phyloP scores from a whole-genome alignment of 2,113 vertebrate species.

The Poicephalus meyeri region DNA sequence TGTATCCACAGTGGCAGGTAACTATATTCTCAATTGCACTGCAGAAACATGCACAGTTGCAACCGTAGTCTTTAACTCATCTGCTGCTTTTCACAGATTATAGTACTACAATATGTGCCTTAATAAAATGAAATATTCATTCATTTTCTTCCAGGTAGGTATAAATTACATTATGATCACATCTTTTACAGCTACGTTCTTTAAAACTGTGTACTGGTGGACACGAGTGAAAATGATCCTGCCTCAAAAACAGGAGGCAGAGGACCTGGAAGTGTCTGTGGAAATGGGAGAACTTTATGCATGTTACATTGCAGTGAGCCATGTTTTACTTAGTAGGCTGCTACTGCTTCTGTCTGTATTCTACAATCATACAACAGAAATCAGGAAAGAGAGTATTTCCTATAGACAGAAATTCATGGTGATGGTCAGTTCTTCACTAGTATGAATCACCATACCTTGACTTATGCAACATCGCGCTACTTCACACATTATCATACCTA shows the following conservation, averaged over 20 bases:
- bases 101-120: not conserved
- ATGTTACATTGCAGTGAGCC: not conserved
- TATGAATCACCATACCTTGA: not conserved
- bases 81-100: not conserved
- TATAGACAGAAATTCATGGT: not conserved
- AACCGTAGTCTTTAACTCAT: not conserved
- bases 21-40: not conserved
- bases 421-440: not conserved
- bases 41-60: not conserved
- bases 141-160: not conserved
- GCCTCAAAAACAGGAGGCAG: not conserved
- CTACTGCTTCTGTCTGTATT: not conserved
- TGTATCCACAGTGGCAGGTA: not conserved
- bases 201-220: not conserved
- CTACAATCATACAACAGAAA: not conserved
- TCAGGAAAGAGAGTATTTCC: not conserved
- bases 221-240: not conserved
- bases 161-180: not conserved
- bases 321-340: not conserved
- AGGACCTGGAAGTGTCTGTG: not conserved
- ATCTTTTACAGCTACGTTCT: not conserved
- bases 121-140: not conserved
- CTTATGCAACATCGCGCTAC: accelerated
- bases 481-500: not conserved
- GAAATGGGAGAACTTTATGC: not conserved